Evolutionary conservation across 1,140 invertebrate genomes (phyloP).

Genomic region (Mizuhopecten yessoensis): DNA sequence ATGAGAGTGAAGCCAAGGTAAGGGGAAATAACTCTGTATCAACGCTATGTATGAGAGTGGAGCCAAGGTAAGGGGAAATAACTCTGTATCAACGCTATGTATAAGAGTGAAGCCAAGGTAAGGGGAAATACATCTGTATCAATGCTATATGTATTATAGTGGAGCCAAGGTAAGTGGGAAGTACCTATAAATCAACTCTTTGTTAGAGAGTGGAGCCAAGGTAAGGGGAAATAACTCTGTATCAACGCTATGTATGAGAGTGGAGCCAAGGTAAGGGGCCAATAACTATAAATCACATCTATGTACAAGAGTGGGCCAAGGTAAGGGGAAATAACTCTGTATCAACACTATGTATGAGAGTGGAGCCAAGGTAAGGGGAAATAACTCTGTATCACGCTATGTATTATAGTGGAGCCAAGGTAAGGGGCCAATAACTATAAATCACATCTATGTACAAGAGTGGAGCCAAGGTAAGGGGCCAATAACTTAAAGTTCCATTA

Average conservation of each 20-base stretch:
- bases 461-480: neutral
- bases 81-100: neutral
- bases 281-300: neutral
- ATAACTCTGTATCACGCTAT: neutral
- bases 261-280: neutral
- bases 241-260: neutral
- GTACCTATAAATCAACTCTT: neutral
- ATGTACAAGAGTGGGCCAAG: neutral
- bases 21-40: neutral
- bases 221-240: neutral
- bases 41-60: neutral
- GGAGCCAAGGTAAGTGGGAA: neutral
- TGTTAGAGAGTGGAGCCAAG: neutral
- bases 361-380: neutral
- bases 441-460: neutral
- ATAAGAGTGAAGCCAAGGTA: neutral
- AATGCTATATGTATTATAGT: neutral
- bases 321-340: neutral
- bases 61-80: neutral
- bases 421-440: neutral
- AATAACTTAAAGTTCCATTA: no score
- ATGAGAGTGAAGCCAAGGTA: neutral
- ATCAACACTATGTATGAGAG: neutral
- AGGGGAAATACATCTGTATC: slow-evolving; percentile 19
- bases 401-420: neutral